Evolutionary conservation across 2,113 vertebrate species (phyloP), one percentile per base, ranked within the genome.

Genomic region (Nyctereutes procyonoides): DNA sequence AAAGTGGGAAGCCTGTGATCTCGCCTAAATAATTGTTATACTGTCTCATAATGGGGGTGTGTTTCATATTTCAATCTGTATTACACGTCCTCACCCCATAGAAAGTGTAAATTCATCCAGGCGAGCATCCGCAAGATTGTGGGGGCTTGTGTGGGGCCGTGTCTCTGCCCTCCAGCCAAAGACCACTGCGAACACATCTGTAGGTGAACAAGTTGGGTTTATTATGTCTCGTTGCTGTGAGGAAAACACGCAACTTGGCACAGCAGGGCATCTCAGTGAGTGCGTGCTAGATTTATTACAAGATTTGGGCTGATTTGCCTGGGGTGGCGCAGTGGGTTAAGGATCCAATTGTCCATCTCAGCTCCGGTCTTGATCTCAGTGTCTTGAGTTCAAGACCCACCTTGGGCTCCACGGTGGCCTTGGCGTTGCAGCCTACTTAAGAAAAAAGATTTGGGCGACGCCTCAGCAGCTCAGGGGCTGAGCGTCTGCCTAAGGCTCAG

Each of bases 121-220:
- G 63, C 4, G 2, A 60, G 51, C 35, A 80, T 87, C 26, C 38
- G 13, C 62, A 80, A 62, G 51, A 90, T 90, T 83, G 53, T 2
- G 88, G 71, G 62, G 51, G 53, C 77, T 79, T 95, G 35, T 73
- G 48, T 53, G 71, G 38, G 79, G 55, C 9, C 3, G 1, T 58
- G 55, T 90, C 85, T n/a, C 60, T 92, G 56, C 11, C 65, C 79
- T 62, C 38, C 69, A 79, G 51, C 51, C 65, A 93, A 83, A 84
- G 24, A 60, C 32, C 56, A 15, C 65, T 77, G 73, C 65, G 85
- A 90, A 82, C 62, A 92, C 35, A 74, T 63, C 79, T 97, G 17
- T 55, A 77, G 16, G 77, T 94, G 71, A 96, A 85, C 53, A 90
- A 97, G 30, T 90, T 96, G 67, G 26, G 48, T 94, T 88, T 88